phyloP scores from a whole-genome alignment of 2,888 invertebrate genomes.

The Nemoura dubitans region DNA sequence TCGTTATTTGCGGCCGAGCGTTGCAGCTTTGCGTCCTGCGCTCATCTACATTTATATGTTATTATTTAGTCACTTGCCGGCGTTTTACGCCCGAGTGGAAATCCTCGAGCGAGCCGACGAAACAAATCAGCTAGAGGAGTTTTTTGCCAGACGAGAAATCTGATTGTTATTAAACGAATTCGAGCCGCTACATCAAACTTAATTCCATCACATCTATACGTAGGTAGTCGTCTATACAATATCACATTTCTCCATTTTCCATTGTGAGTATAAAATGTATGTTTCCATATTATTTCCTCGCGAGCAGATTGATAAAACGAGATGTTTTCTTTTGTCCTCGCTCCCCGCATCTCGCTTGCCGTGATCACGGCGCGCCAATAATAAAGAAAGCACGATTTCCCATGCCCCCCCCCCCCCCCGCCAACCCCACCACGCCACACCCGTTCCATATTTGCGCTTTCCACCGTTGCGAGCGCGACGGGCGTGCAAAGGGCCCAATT shows the following conservation, averaged over 20 bases:
- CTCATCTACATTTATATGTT: no score
- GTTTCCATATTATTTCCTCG: not conserved
- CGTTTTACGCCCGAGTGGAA: no score
- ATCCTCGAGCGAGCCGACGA: not conserved
- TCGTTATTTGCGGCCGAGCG: not conserved
- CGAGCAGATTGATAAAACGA: not conserved
- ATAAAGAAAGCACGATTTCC: not conserved
- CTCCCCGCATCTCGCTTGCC: not conserved
- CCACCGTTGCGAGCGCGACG: no score
- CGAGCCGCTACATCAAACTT: not conserved
- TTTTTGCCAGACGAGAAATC: not conserved
- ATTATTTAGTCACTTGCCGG: no score
- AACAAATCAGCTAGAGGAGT: not conserved
- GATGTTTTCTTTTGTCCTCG: not conserved
- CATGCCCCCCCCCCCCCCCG: not conserved
- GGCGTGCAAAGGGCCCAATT: not conserved
- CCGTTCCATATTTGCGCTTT: no score
- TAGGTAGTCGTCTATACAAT: not conserved
- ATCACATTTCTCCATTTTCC: conserved; percentile 5
- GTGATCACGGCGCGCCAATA: not conserved
- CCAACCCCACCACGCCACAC: not conserved
- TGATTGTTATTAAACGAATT: not conserved
- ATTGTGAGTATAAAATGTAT: not conserved
- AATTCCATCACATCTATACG: not conserved
- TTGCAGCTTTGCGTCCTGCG: not conserved